Evolutionary conservation across 1,140 invertebrate genomes (phyloP).

Genomic region (Drosophila dunni): DNA sequence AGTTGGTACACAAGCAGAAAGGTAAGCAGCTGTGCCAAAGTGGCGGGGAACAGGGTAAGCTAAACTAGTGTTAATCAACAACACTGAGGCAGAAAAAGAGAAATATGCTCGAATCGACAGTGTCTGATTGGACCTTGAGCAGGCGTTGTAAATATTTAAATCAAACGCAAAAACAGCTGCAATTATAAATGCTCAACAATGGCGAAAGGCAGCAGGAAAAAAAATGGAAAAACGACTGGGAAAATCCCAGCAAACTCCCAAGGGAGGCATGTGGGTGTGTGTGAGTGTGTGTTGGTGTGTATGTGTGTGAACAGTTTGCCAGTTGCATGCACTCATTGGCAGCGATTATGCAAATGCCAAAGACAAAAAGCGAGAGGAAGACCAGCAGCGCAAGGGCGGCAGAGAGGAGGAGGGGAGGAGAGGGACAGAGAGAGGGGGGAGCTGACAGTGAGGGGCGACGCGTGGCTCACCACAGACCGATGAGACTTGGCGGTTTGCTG

Average conservation of each 20-base stretch:
- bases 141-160: slow-evolving; percentile 35
- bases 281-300: not conserved
- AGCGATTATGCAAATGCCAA: slow-evolving; percentile 74
- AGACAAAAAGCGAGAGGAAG: slow-evolving; percentile 23
- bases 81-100: not conserved
- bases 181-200: slow-evolving; percentile 50
- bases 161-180: slow-evolving; percentile 48
- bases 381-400: not conserved
- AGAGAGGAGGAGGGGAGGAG: not conserved
- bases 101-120: slow-evolving; percentile 8
- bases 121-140: slow-evolving; percentile 12
- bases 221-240: not conserved
- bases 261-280: slow-evolving; percentile 5
- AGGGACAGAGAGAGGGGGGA: not conserved
- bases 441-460: not conserved
- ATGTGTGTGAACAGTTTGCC: slow-evolving; percentile 9
- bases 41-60: not conserved
- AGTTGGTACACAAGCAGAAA: not conserved
- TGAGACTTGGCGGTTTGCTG: slow-evolving; percentile 7
- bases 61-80: not conserved
- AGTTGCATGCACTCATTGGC: slow-evolving; percentile 46
- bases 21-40: not conserved
- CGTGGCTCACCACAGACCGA: slow-evolving; percentile 11
- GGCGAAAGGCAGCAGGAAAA: slow-evolving; percentile 8
- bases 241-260: slow-evolving; percentile 34